Evolutionary conservation across 2,113 vertebrate species (phyloP).

Genomic region (Riparia riparia): DNA sequence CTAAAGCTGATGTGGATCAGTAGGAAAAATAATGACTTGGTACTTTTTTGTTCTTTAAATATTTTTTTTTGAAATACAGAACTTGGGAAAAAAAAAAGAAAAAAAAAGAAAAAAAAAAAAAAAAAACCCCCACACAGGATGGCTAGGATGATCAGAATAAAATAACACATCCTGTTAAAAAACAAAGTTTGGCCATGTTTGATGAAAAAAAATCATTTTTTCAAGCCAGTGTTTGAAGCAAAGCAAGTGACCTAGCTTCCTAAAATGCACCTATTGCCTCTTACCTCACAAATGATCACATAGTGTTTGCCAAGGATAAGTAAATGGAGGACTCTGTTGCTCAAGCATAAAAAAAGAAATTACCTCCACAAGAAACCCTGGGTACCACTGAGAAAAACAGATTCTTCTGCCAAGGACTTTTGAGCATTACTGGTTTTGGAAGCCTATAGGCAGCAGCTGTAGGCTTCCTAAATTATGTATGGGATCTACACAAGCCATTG

Average conservation of each 20-base stretch:
- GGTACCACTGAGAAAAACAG: background rate
- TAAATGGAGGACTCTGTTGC: background rate
- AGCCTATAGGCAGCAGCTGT: background rate
- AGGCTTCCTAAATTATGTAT: constrained; percentile 34
- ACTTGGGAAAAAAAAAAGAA: accelerated
- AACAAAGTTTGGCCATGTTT: background rate
- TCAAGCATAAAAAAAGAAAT: constrained; percentile 3
- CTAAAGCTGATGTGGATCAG: background rate
- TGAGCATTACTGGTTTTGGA: background rate
- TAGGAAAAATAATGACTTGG: background rate
- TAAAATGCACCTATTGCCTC: background rate
- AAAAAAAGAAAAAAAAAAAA: too few species aligned
- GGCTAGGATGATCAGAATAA: background rate
- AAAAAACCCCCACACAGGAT: background rate
- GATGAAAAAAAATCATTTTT: background rate
- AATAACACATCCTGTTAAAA: background rate
- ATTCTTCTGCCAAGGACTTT: constrained; percentile 3
- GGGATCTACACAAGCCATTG: background rate
- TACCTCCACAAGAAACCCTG: background rate
- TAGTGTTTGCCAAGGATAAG: background rate
- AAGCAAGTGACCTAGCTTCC: background rate
- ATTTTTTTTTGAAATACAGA: background rate
- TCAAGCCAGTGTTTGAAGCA: background rate
- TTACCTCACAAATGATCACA: background rate
- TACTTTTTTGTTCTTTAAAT: background rate